These are phyloP conservation scores for Tachysurus vachellii DNA, from an alignment of 2,113 vertebrate species.

Conservation along the genomic window DNA sequence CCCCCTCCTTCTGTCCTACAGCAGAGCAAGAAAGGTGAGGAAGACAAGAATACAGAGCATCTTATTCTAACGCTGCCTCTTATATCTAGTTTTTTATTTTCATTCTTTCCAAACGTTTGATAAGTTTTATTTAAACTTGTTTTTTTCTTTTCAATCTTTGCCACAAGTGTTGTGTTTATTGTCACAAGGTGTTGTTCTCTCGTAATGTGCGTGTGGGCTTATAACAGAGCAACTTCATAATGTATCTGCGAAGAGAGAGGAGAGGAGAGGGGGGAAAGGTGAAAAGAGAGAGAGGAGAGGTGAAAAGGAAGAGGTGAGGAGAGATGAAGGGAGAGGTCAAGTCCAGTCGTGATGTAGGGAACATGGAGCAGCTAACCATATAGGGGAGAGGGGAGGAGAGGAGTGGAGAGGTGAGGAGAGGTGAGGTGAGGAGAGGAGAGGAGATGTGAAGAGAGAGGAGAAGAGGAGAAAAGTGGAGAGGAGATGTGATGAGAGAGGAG, in stretches of 20 bases:
- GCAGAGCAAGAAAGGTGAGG: constrained; percentile 85
- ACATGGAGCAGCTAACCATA: too few relatives aligned
- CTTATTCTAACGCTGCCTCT: background rate
- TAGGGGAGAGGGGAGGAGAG: too few relatives aligned
- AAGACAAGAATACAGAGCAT: background rate
- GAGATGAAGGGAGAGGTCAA: too few relatives aligned
- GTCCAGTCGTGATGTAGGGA: too few relatives aligned
- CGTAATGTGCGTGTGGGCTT: constrained; percentile 20
- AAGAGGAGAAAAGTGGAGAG: too few relatives aligned
- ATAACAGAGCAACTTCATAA: constrained; percentile 24
- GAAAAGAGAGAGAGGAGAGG: too few relatives aligned
- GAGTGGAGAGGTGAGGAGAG: too few relatives aligned
- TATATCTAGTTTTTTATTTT: background rate
- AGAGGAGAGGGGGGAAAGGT: too few relatives aligned
- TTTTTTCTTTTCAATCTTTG: background rate
- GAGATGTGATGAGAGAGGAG: too few relatives aligned
- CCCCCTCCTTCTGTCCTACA: constrained; percentile 88
- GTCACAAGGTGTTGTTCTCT: constrained; percentile 3
- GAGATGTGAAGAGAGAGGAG: too few relatives aligned
- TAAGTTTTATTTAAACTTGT: background rate
- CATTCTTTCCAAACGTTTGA: background rate
- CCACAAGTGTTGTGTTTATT: background rate
- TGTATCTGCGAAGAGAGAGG: background rate
- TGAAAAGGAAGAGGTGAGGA: too few relatives aligned
- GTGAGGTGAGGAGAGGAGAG: too few relatives aligned